Evolutionary conservation across 2,888 invertebrate genomes (phyloP).

Genomic region (Orthonevra nobilis): DNA sequence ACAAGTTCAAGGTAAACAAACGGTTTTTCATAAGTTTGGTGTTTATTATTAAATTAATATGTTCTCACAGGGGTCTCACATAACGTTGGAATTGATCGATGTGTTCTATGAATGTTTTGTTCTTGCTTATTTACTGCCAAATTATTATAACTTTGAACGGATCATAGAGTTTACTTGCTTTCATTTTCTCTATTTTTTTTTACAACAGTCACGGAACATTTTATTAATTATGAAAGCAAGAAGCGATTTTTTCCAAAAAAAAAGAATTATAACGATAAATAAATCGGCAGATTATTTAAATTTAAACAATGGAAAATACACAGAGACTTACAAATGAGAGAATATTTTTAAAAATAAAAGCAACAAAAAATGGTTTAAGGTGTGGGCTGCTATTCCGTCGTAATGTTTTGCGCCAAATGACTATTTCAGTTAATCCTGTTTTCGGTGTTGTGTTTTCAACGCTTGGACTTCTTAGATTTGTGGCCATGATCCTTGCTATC

Average conservation of each 20-base stretch:
- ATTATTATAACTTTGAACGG: too few relatives aligned
- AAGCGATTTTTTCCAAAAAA: constrained; percentile 10
- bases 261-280: background rate
- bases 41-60: constrained; percentile 44
- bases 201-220: constrained; percentile 1
- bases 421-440: background rate
- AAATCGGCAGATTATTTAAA: constrained; percentile 12
- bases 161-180: too few relatives aligned
- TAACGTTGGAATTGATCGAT: constrained; percentile 54
- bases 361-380: background rate
- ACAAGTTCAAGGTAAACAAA: too few relatives aligned
- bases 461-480: constrained; percentile 86
- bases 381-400: too few relatives aligned
- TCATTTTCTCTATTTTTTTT: too few relatives aligned
- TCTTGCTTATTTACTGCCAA: constrained; percentile 10
- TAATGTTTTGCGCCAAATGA: constrained; percentile 28
- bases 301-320: constrained; percentile 7
- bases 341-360: background rate
- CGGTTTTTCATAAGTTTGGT: constrained; percentile 24
- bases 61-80: constrained; percentile 15
- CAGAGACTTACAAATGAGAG: constrained; percentile 9
- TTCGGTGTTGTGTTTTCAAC: constrained; percentile 66
- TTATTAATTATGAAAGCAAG: background rate
- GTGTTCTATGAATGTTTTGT: constrained; percentile 3
- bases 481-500: constrained; percentile 85